A percentile compares a stretch with the other conserved stretches of the same genome.
These are phyloP conservation scores for Leiothrix lutea DNA, from an alignment of 2,113 vertebrate genomes.

Conservation along the genomic window DNA sequence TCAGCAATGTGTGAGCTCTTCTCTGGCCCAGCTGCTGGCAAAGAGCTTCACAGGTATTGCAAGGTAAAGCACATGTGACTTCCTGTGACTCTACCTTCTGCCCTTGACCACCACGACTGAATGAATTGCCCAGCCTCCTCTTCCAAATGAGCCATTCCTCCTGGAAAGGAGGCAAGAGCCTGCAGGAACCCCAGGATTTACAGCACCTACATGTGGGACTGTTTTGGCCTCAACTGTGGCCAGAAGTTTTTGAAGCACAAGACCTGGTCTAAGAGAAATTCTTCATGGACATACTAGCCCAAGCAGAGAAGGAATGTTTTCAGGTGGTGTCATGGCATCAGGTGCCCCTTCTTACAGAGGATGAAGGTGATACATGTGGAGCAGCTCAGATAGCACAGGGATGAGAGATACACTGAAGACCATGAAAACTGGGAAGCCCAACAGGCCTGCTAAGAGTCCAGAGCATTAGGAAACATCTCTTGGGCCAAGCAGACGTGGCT, in stretches of 20 bases:
- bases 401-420: neutral
- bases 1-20: neutral
- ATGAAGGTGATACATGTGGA: accelerated
- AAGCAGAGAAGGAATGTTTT: neutral
- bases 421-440: neutral
- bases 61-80: neutral
- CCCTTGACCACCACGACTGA: accelerated
- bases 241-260: neutral
- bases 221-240: neutral
- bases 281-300: neutral
- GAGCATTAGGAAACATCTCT: neutral
- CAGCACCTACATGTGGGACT: neutral
- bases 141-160: neutral
- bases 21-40: neutral
- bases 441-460: neutral
- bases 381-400: neutral
- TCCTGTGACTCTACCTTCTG: neutral
- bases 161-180: neutral
- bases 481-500: neutral
- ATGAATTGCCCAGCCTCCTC: neutral
- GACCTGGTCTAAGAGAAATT: neutral
- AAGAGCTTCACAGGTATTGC: neutral
- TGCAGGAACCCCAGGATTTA: neutral
- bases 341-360: neutral
- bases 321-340: neutral